Percentiles rank a stretch among this genome's conserved stretches.
Conservation (phyloP, 2,797 vertebrate species). For the Nasua narica region DNA sequence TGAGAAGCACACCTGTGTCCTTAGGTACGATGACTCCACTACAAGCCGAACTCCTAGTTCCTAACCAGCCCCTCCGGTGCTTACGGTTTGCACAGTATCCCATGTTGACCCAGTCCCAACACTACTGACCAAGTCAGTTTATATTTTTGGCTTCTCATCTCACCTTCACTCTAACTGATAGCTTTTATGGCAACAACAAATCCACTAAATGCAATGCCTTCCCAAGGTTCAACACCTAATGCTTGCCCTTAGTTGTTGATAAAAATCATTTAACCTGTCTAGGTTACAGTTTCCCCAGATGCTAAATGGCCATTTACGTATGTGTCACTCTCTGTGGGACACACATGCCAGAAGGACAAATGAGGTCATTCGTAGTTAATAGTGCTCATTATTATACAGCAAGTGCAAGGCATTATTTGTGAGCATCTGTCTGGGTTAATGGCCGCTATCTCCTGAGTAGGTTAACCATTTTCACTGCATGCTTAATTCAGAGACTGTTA, state of each 20-base stretch:
- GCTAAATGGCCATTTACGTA: slow-evolving; percentile 62
- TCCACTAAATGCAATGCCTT: neutral
- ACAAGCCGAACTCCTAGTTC: neutral
- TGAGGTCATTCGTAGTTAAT: slow-evolving; percentile 73
- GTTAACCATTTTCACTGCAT: slow-evolving; percentile 52
- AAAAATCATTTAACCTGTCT: slow-evolving; percentile 68
- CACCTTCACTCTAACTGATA: neutral
- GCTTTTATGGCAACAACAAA: neutral
- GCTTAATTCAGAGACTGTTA: slow-evolving; percentile 34
- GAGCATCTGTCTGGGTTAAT: slow-evolving; percentile 69
- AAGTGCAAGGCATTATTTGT: slow-evolving; percentile 59
- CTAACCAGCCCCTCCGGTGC: neutral
- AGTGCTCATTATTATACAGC: slow-evolving; percentile 60
- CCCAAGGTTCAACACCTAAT: slow-evolving; percentile 28
- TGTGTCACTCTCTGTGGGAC: slow-evolving; percentile 69
- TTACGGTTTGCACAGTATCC: neutral
- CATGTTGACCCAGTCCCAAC: neutral
- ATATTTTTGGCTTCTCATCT: neutral
- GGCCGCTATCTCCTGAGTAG: slow-evolving; percentile 37
- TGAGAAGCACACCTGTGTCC: neutral
- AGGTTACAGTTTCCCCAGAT: slow-evolving; percentile 50
- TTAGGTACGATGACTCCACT: neutral
- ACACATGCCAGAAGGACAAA: slow-evolving; percentile 68
- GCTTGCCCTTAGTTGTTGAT: slow-evolving; percentile 28
- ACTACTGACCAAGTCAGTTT: neutral